These are phyloP conservation scores for Trididemnum clinides DNA, from an alignment of 23 tunicate genomes.

Conservation along the genomic window DNA sequence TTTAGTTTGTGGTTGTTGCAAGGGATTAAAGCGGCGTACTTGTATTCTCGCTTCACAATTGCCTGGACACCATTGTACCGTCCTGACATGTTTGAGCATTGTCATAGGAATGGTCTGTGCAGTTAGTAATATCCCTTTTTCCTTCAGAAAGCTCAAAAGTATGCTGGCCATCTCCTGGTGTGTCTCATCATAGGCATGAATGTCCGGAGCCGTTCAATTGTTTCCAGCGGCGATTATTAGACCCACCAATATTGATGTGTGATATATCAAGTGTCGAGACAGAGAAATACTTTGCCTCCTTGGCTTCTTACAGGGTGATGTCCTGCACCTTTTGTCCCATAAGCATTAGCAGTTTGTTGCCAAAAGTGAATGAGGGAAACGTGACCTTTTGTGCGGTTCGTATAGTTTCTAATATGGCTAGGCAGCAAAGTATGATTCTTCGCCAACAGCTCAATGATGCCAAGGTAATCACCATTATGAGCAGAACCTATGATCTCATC, in stretches of 20 bases:
- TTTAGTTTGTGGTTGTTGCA: not conserved
- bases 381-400: not conserved
- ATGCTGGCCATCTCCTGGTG: constrained; percentile 4
- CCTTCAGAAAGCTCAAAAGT: not conserved
- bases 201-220: constrained; percentile 18
- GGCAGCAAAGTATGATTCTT: constrained; percentile 29
- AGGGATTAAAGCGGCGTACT: no score
- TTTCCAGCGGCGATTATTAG: not conserved
- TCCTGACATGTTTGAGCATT: constrained; percentile 34
- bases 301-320: not conserved
- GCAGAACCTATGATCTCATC: no score
- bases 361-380: constrained; percentile 28
- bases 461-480: constrained; percentile 26
- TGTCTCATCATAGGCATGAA: constrained; percentile 22
- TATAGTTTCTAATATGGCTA: not conserved
- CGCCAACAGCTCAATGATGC: constrained; percentile 18
- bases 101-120: constrained; percentile 39
- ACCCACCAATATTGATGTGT: not conserved
- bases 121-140: not conserved
- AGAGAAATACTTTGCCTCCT: constrained; percentile 12
- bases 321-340: constrained; percentile 9
- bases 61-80: constrained; percentile 3
- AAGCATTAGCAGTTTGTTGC: constrained; percentile 4
- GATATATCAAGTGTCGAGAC: constrained; percentile 34
- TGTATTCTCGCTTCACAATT: not conserved